phyloP scores from a whole-genome alignment of 2,888 invertebrate species.

The Theodoxus fluviatilis region DNA sequence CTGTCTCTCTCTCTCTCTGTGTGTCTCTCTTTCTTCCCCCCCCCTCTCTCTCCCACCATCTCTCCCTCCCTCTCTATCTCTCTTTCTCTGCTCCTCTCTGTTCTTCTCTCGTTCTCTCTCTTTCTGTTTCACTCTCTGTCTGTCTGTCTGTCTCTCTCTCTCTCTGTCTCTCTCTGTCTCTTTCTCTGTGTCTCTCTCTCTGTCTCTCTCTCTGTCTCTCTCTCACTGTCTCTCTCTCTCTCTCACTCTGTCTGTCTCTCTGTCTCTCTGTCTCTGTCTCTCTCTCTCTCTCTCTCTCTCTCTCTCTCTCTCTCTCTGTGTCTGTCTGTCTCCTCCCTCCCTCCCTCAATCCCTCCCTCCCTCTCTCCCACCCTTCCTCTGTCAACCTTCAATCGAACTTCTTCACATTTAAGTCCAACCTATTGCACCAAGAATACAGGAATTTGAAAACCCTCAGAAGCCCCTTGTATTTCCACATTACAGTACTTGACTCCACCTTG shows the following conservation, averaged over 20 bases:
- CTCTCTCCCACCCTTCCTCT: not conserved
- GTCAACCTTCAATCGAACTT: not conserved
- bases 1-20: not conserved
- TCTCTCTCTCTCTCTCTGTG: not conserved
- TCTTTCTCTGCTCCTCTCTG: no score
- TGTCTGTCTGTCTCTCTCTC: not conserved
- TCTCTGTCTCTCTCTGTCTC: conserved; percentile 5
- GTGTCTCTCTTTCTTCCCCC: not conserved
- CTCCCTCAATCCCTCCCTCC: not conserved
- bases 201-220: not conserved
- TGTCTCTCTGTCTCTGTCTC: not conserved
- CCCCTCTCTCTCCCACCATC: conserved; percentile 3
- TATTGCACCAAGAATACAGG: not conserved
- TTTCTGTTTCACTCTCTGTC: conserved; percentile 1
- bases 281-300: not conserved
- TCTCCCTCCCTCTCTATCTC: conserved; percentile 14
- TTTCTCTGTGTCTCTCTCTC: conserved; percentile 16
- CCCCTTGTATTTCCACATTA: no score
- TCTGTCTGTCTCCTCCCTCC: not conserved
- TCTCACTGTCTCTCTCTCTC: not conserved
- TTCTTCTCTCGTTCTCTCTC: no score
- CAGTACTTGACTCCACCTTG: no score
- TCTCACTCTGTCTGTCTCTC: not conserved
- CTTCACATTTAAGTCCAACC: not conserved
- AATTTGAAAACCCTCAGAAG: not conserved